phyloP scores from a whole-genome alignment of 2,113 vertebrate species.

The Meleagris gallopavo region DNA sequence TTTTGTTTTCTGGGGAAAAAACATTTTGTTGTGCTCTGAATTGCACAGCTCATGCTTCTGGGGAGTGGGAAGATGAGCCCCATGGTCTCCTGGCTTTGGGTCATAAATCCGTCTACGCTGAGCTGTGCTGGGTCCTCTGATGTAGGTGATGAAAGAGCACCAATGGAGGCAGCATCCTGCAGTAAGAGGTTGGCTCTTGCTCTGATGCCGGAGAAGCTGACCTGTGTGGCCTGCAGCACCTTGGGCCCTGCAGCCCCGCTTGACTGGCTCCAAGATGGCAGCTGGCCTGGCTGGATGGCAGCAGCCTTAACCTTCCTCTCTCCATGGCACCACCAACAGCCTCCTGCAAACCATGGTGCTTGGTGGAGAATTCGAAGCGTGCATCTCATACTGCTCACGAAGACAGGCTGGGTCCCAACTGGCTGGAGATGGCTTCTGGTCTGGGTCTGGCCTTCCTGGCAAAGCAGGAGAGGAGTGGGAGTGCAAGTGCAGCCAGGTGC shows the following conservation, averaged over 20 bases:
- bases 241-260: fast-evolving
- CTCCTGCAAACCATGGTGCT: not conserved
- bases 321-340: fast-evolving
- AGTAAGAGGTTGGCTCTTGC: not conserved
- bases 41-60: not conserved
- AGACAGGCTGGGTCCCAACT: not conserved
- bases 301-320: not conserved
- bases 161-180: not conserved
- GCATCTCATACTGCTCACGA: fast-evolving
- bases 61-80: not conserved
- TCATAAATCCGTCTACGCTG: not conserved
- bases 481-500: not conserved
- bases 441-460: not conserved
- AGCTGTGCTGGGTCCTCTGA: fast-evolving
- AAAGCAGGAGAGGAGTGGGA: not conserved
- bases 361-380: fast-evolving
- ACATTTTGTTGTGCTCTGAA: not conserved
- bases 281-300: not conserved
- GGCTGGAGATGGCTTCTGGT: not conserved
- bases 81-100: not conserved
- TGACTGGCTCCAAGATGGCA: not conserved
- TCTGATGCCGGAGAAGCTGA: fast-evolving
- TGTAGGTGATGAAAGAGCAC: not conserved
- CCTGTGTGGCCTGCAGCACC: not conserved
- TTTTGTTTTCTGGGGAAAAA: not conserved